These are phyloP conservation scores for Corythornis madagascariensis DNA, from an alignment of 2,113 vertebrate species.

Conservation along the genomic window DNA sequence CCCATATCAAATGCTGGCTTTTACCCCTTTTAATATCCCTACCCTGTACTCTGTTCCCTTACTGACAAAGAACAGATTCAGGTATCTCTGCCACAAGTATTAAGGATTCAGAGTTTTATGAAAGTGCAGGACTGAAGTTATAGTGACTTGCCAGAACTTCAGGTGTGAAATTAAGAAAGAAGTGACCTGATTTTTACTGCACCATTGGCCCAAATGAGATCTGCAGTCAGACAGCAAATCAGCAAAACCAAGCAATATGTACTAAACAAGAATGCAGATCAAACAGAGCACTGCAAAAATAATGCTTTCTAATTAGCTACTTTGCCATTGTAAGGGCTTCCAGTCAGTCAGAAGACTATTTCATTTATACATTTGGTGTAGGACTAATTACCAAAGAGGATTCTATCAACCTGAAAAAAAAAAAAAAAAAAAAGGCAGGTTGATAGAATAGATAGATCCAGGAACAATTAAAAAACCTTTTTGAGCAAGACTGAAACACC, in stretches of 20 bases:
- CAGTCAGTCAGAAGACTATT: conserved; percentile 87
- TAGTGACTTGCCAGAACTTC: neutral
- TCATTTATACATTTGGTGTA: conserved; percentile 78
- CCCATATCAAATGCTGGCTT: neutral
- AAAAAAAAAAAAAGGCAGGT: no score
- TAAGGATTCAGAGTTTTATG: neutral
- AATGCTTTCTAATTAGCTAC: conserved; percentile 10
- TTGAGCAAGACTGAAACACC: conserved; percentile 78
- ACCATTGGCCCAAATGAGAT: neutral
- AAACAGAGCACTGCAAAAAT: neutral
- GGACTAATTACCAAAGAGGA: conserved; percentile 81
- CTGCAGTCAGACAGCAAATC: neutral
- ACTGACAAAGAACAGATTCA: neutral
- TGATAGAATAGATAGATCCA: conserved; percentile 13
- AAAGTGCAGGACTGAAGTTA: neutral
- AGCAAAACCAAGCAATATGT: neutral
- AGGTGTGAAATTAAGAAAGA: neutral
- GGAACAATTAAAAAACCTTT: conserved; percentile 72
- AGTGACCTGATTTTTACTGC: neutral
- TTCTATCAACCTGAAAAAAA: neutral
- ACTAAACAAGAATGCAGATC: neutral
- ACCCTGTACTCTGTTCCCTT: neutral
- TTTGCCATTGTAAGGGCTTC: conserved; percentile 72
- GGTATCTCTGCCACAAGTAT: neutral
- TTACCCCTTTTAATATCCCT: neutral